These are phyloP conservation scores for Solea solea DNA, from an alignment of 2,113 vertebrate genomes.

Conservation along the genomic window DNA sequence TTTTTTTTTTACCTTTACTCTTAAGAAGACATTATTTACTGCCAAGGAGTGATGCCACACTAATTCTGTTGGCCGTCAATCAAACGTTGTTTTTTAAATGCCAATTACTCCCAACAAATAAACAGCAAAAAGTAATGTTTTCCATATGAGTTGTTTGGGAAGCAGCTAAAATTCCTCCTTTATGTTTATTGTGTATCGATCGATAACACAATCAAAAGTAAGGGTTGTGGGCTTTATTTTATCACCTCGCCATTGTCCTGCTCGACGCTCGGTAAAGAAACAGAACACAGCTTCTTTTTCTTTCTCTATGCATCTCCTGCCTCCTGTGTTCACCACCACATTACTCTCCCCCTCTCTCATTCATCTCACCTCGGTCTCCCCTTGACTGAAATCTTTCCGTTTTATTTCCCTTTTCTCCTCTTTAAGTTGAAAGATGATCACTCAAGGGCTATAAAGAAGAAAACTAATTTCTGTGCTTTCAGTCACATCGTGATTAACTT, in stretches of 20 bases:
- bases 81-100: not conserved
- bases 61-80: not conserved
- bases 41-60: not conserved
- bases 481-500: not conserved
- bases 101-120: not conserved
- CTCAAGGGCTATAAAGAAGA: not conserved
- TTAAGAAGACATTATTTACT: too few species aligned
- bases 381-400: not conserved
- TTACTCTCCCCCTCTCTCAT: not conserved
- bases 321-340: not conserved
- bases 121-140: not conserved
- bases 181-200: not conserved
- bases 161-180: not conserved
- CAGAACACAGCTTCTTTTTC: not conserved
- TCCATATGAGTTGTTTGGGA: not conserved
- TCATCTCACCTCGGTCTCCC: not conserved
- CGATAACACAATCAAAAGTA: not conserved
- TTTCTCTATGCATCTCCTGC: not conserved
- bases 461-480: not conserved
- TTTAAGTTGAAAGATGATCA: slow-evolving; percentile 4
- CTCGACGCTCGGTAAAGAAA: not conserved
- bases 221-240: not conserved
- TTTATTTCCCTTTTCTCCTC: not conserved
- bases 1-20: too few species aligned
- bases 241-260: not conserved